Conservation (phyloP, 1,140 invertebrate species). For the Papilio polytes region DNA sequence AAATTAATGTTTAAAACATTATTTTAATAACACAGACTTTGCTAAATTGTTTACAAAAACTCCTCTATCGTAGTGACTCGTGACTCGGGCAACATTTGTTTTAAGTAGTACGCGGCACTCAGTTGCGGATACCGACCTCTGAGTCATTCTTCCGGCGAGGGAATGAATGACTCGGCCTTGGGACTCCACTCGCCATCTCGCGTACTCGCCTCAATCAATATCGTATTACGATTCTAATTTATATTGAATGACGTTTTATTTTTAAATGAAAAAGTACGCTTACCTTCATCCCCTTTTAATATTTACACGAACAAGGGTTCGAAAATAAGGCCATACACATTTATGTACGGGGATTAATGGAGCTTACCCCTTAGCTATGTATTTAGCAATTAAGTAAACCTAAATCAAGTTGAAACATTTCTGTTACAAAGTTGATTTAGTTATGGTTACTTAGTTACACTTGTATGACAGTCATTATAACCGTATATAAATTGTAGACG, state of each 20-base stretch:
- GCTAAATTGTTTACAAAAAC: too few species aligned
- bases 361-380: neutral
- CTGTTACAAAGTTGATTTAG: neutral
- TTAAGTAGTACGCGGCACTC: neutral
- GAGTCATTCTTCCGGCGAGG: constrained; percentile 30
- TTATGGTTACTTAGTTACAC: neutral
- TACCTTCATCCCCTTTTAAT: neutral
- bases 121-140: neutral
- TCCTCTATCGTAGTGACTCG: too few species aligned
- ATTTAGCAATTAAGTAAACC: neutral
- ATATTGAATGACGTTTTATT: constrained; percentile 26
- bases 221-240: constrained; percentile 9
- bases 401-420: neutral
- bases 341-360: neutral
- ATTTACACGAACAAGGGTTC: neutral
- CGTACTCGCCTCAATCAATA: constrained; percentile 32
- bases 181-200: neutral
- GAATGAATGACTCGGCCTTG: constrained; percentile 30
- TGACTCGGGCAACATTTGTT: too few species aligned
- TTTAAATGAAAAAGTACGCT: neutral
- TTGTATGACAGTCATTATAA: neutral
- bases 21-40: too few species aligned
- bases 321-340: neutral
- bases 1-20: too few species aligned
- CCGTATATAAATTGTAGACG: neutral